These are phyloP conservation scores for Parazoanthus atlanticus DNA, from an alignment of 92 coral and sea anemone species.

Conservation along the genomic window DNA sequence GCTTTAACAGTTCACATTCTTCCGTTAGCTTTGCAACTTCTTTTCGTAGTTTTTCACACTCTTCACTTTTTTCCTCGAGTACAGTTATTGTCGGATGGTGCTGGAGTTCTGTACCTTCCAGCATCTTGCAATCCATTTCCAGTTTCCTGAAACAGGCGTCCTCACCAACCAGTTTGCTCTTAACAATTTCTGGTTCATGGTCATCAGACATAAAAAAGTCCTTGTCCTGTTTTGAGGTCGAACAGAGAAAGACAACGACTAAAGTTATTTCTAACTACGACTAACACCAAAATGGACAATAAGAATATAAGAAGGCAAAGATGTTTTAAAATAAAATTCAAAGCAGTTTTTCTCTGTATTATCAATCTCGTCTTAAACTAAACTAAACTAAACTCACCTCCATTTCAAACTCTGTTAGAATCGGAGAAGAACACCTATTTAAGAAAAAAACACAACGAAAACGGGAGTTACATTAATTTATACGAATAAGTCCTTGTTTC, in stretches of 20 bases:
- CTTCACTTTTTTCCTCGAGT: slow-evolving; percentile 48
- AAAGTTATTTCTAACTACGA: not conserved
- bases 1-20: slow-evolving; percentile 12
- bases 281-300: too few species aligned
- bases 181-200: not conserved
- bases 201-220: not conserved
- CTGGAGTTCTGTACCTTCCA: not conserved
- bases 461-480: not conserved
- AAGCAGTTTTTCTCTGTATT: too few species aligned
- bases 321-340: too few species aligned
- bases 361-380: not conserved
- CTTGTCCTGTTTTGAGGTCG: not conserved
- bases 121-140: not conserved
- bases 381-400: not conserved
- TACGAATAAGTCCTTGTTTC: not conserved
- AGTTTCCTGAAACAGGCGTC: not conserved
- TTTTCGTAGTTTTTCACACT: slow-evolving; percentile 31
- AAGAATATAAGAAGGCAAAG: too few species aligned
- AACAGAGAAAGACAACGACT: too few species aligned
- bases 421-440: slow-evolving; percentile 13
- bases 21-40: slow-evolving; percentile 14
- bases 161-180: not conserved
- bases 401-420: not conserved
- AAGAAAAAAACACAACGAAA: not conserved
- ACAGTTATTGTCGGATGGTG: slow-evolving; percentile 4